phyloP scores from a whole-genome alignment of 1,140 invertebrate genomes.

The Eurosta solidaginis region DNA sequence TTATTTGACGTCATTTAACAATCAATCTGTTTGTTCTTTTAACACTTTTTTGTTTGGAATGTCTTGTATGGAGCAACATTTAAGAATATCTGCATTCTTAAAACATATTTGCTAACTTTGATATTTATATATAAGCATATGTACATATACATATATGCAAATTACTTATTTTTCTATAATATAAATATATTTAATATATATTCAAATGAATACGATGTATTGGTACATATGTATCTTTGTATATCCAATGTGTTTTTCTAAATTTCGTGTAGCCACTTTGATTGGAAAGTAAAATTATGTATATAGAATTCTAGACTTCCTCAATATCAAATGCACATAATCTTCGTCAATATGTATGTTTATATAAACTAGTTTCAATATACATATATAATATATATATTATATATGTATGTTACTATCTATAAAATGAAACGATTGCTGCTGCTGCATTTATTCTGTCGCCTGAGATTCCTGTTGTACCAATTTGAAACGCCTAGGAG shows the following conservation, averaged over 20 bases:
- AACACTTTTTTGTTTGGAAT: background rate
- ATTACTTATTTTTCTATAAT: background rate
- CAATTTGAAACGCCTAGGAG: constrained; percentile 81
- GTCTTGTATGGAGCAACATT: background rate
- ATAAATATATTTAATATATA: too few relatives aligned
- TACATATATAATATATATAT: background rate
- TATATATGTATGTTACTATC: background rate
- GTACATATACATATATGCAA: background rate
- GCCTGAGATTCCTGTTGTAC: constrained; percentile 89
- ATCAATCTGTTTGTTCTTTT: background rate
- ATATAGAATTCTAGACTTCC: too few relatives aligned
- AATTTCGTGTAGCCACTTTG: background rate
- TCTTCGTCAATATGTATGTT: constrained; percentile 14
- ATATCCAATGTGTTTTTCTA: background rate
- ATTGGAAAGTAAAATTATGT: background rate
- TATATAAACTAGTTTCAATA: too few relatives aligned
- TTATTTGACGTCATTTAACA: background rate
- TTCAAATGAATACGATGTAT: too few relatives aligned
- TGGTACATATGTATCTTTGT: background rate
- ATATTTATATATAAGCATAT: background rate
- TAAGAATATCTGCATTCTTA: background rate
- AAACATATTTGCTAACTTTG: background rate
- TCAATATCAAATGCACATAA: too few relatives aligned
- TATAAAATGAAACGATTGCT: background rate
- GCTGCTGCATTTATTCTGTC: constrained; percentile 74